phyloP scores from a whole-genome alignment of 2,797 vertebrate genomes.

The Hypotaenidia philippensis region DNA sequence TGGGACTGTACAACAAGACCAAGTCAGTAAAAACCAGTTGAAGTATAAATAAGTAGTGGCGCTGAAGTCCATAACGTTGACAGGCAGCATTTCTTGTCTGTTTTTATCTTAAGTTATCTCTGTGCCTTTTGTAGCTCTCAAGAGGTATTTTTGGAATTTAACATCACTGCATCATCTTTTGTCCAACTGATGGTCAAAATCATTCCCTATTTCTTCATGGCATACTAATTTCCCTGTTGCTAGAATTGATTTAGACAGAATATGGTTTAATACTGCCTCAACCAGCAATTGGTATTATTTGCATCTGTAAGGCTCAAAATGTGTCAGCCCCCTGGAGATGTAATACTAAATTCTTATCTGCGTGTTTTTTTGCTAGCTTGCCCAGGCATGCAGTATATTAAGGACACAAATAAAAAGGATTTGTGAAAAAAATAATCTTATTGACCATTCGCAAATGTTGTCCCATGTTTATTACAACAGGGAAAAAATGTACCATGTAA shows the following conservation, averaged over 20 bases:
- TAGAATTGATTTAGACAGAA: neutral
- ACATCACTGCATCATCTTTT: neutral
- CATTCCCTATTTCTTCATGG: neutral
- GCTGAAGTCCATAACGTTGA: neutral
- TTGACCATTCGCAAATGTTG: neutral
- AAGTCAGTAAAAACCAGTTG: neutral
- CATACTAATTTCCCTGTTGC: neutral
- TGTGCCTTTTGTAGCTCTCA: neutral
- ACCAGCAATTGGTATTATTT: neutral
- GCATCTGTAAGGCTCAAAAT: neutral
- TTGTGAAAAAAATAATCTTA: neutral
- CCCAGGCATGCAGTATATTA: neutral
- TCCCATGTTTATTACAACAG: neutral
- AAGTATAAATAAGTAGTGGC: neutral
- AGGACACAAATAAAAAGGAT: neutral
- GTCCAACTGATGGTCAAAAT: neutral
- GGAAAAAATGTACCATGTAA: neutral
- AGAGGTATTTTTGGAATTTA: constrained; percentile 6
- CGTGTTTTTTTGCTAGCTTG: neutral
- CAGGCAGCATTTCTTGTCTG: neutral
- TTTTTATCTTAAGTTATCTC: constrained; percentile 12
- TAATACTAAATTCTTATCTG: neutral
- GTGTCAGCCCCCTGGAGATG: neutral
- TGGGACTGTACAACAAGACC: neutral
- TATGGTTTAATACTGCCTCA: neutral